Evolutionary conservation across 2,113 vertebrate genomes (phyloP).

Genomic region (Anoura caudifer): DNA sequence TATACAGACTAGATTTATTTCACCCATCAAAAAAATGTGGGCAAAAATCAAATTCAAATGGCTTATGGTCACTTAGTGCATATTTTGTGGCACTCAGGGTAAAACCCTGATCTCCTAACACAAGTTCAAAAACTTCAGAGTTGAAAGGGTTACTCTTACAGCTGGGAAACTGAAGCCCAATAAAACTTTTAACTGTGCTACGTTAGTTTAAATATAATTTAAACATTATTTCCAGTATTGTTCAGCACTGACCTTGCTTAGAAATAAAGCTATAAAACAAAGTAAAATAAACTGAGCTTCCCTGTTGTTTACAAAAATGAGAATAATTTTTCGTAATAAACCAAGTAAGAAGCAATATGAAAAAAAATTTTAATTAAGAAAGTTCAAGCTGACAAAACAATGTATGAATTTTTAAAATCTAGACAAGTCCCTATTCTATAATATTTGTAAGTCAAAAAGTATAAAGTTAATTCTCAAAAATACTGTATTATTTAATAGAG

Average conservation of each 20-base stretch:
- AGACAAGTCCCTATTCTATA: neutral
- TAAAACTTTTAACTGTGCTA: neutral
- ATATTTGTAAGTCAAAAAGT: neutral
- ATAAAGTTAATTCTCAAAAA: neutral
- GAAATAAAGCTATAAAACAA: neutral
- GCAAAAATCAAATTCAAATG: neutral
- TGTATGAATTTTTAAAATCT: neutral
- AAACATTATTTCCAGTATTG: neutral
- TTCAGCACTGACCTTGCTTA: neutral
- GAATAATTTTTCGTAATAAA: neutral
- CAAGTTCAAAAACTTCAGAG: neutral
- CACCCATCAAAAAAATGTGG: neutral
- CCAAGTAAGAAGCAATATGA: neutral
- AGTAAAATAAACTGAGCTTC: conserved; percentile 12
- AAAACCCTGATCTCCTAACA: neutral
- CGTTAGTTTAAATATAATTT: conserved; percentile 23
- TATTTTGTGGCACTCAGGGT: neutral
- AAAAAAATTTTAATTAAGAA: neutral
- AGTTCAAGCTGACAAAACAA: neutral
- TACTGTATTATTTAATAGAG: neutral
- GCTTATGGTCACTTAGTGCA: neutral
- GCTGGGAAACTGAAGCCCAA: neutral
- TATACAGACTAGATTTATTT: neutral
- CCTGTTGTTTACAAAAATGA: neutral
- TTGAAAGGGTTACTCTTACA: neutral